Evolutionary conservation across 2,113 vertebrate species (phyloP).

Genomic region (Cricetomys ansorgei): DNA sequence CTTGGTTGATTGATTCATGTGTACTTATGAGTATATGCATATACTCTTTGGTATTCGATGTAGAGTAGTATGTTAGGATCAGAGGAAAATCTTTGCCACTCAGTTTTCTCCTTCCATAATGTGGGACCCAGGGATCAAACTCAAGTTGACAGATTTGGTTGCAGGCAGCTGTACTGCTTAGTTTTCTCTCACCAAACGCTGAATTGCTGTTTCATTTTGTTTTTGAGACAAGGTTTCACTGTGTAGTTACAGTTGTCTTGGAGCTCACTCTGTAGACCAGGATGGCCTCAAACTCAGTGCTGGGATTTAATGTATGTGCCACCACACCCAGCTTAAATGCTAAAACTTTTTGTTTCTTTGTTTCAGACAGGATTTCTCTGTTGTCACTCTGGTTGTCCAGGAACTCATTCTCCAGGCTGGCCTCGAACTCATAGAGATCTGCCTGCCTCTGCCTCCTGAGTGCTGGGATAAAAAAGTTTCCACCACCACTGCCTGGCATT

Average conservation of each 20-base stretch:
- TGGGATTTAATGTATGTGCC: background rate
- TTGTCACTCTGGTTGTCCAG: too few species aligned
- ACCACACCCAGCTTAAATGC: background rate
- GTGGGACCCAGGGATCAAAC: accelerated
- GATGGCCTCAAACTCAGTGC: background rate
- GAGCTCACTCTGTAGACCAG: background rate
- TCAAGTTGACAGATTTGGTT: background rate
- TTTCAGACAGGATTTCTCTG: too few species aligned
- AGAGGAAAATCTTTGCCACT: background rate
- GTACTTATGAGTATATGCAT: background rate
- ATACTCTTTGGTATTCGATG: background rate
- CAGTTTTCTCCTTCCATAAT: background rate
- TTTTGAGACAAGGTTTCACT: background rate
- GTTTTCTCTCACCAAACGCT: background rate
- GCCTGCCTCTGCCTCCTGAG: too few species aligned
- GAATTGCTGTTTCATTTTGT: background rate
- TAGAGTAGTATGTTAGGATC: background rate
- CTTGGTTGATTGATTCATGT: background rate
- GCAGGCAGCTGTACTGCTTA: background rate
- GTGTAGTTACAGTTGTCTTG: background rate
- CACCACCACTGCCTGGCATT: too few species aligned
- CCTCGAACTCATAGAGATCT: too few species aligned
- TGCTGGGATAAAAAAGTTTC: too few species aligned
- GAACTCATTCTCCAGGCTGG: too few species aligned
- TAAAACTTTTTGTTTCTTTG: too few species aligned